Conservation (phyloP, 2,888 invertebrate species). For the Dorcus parallelipipedus region DNA sequence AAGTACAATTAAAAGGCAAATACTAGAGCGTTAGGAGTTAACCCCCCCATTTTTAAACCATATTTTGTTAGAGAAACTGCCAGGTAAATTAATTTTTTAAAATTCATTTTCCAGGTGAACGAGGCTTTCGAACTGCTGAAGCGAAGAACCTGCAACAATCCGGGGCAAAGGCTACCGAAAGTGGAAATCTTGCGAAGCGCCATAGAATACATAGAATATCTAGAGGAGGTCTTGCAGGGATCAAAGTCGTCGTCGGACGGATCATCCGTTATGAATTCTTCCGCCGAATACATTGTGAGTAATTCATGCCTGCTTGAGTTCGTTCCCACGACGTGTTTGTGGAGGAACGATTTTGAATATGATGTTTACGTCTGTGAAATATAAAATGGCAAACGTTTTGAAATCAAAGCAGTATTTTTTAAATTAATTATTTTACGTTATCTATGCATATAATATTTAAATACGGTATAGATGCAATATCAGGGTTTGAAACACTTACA, state of each 20-base stretch:
- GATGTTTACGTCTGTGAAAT: background rate
- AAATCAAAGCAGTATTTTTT: background rate
- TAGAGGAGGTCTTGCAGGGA: constrained; percentile 78
- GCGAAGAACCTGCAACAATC: constrained; percentile 88
- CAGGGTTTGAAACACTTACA: no score
- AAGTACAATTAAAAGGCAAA: no score
- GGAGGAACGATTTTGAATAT: constrained; percentile 15
- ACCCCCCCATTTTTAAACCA: no score
- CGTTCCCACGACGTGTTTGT: constrained; percentile 19
- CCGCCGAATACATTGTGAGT: constrained; percentile 28
- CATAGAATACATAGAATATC: constrained; percentile 94
- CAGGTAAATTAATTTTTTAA: background rate
- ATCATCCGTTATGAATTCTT: constrained; percentile 18
- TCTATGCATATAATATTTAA: background rate
- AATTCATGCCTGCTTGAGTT: background rate
- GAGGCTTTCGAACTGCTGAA: constrained; percentile 97
- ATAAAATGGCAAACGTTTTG: background rate
- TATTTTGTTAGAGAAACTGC: no score
- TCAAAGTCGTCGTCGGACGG: constrained; percentile 45
- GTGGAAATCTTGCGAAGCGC: constrained; percentile 96
- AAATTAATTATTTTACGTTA: background rate
- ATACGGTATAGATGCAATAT: no score
- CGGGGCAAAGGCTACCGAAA: constrained; percentile 94
- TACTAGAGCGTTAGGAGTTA: no score
- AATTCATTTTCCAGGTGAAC: constrained; percentile 69